A percentile compares a stretch with the other conserved stretches of the same genome.
These are phyloP conservation scores for Nemotelus pantherinus DNA, from an alignment of 2,888 invertebrate species.

Conservation along the genomic window DNA sequence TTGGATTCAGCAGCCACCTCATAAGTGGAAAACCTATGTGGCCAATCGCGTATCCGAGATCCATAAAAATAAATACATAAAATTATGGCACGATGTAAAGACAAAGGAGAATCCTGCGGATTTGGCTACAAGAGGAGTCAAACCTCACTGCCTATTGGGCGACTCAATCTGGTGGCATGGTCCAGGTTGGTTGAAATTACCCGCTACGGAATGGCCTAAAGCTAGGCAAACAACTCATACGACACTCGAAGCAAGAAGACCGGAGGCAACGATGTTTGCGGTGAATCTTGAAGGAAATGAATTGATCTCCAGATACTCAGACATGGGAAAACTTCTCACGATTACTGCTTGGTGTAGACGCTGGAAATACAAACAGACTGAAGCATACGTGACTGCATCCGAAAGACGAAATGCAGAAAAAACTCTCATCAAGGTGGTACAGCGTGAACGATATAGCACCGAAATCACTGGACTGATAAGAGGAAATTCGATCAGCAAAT, in stretches of 20 bases:
- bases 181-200: slow-evolving; percentile 52
- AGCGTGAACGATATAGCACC: not conserved
- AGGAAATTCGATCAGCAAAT: no score
- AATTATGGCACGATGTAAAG: not conserved
- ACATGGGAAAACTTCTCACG: no score
- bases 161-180: slow-evolving; percentile 11
- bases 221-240: not conserved
- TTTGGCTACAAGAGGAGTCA: no score
- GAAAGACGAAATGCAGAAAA: slow-evolving; percentile 1
- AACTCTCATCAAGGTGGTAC: slow-evolving; percentile 7
- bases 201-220: slow-evolving; percentile 1
- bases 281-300: no score
- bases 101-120: no score
- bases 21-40: slow-evolving; percentile 41
- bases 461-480: not conserved
- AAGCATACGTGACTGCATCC: not conserved
- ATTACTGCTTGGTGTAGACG: no score
- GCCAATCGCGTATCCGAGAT: slow-evolving; percentile 27
- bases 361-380: not conserved
- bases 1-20: slow-evolving; percentile 18
- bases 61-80: not conserved
- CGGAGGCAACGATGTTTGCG: not conserved
- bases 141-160: not conserved
- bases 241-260: not conserved
- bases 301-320: no score